Conservation (phyloP, 2,113 vertebrate genomes). For the Xenopus tropicalis region UCB_Xtro_10.0 CM004449.2:88150001-88150500, state of each 20-base stretch:
- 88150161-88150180: constrained; percentile 81
- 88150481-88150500: not conserved
- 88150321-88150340: too few relatives aligned
- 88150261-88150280: too few relatives aligned
- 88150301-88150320: not conserved
- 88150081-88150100: constrained; percentile 80
- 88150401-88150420: constrained; percentile 19
- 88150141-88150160: constrained; percentile 78
- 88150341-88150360: not conserved
- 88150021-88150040: too few relatives aligned
- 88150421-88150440: constrained; percentile 5
- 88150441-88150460: constrained; percentile 11
- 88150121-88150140: constrained; percentile 78
- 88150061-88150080: constrained; percentile 51
- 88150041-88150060: too few relatives aligned
- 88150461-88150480: constrained; percentile 21
- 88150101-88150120: constrained; percentile 67
- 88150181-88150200: constrained; percentile 84
- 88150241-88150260: not conserved
- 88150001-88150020: not conserved
- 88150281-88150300: not conserved
- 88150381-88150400: constrained; percentile 5
- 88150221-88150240: constrained; percentile 65
- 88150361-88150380: not conserved
- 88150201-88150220: constrained; percentile 82